These are phyloP conservation scores for Thaumatotibia leucotreta DNA, from an alignment of 1,140 invertebrate genomes.

Conservation along the genomic window DNA sequence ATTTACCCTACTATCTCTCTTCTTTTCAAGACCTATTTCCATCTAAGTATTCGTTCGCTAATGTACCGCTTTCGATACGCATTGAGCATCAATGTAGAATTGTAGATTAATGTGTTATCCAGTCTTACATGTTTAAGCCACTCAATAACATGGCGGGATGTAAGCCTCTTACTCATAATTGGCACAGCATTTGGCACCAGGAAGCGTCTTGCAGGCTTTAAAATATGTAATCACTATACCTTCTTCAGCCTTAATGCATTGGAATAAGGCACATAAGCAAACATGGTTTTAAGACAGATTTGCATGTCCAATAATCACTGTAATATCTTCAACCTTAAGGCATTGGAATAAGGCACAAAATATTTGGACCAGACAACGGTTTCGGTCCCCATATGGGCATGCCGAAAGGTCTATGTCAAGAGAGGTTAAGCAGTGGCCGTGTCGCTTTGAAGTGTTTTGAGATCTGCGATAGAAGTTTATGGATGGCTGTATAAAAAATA, in stretches of 20 bases:
- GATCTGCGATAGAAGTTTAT: not conserved
- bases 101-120: not conserved
- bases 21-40: too few species aligned
- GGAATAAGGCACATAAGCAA: not conserved
- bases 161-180: slow-evolving; percentile 6
- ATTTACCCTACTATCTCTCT: too few species aligned
- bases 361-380: not conserved
- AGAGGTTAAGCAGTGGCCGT: not conserved
- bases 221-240: not conserved
- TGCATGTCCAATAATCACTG: too few species aligned
- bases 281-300: too few species aligned
- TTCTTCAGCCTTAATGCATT: not conserved
- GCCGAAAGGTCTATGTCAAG: not conserved
- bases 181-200: not conserved
- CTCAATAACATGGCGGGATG: not conserved
- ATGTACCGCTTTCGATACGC: not conserved
- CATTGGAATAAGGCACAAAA: not conserved
- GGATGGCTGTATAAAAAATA: not conserved
- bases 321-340: not conserved
- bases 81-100: not conserved
- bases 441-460: not conserved
- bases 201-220: not conserved
- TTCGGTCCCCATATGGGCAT: not conserved
- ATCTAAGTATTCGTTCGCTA: too few species aligned
- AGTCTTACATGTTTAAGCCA: not conserved